Evolutionary conservation across 1,140 invertebrate genomes (phyloP).

Genomic region (Sitophilus oryzae): DNA sequence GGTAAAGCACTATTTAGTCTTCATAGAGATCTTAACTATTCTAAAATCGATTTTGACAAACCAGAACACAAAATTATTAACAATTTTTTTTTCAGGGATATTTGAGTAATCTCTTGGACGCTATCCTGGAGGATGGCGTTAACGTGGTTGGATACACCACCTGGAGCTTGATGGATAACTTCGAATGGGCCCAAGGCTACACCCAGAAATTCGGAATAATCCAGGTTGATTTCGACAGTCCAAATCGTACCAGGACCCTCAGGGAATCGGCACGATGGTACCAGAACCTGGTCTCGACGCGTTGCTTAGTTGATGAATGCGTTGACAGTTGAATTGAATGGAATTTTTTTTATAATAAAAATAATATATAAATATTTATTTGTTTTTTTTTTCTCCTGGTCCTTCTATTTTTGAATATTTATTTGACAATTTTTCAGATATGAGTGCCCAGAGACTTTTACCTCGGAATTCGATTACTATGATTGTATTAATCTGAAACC

Average conservation of each 20-base stretch:
- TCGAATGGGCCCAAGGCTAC: conserved; percentile 54
- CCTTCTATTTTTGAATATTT: too few relatives aligned
- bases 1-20: conserved; percentile 40
- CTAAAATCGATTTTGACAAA: background rate
- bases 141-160: conserved; percentile 51
- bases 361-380: too few relatives aligned
- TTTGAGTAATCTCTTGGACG: conserved; percentile 30
- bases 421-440: too few relatives aligned
- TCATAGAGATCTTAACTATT: conserved; percentile 47
- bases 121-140: conserved; percentile 37
- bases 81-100: conserved; percentile 7
- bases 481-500: too few relatives aligned
- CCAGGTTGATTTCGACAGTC: conserved; percentile 21
- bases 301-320: conserved; percentile 18
- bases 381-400: too few relatives aligned
- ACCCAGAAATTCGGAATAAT: conserved; percentile 32
- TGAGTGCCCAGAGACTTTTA: too few relatives aligned
- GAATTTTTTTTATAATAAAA: too few relatives aligned
- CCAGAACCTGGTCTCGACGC: conserved; percentile 15
- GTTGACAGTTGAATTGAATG: background rate
- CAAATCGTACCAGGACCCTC: conserved; percentile 20
- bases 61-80: too few relatives aligned
- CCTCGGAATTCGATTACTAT: too few relatives aligned
- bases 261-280: conserved; percentile 19
- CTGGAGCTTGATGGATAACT: conserved; percentile 62